Conservation (phyloP, 2,797 vertebrate species). For the Cottoperca gobio region DNA sequence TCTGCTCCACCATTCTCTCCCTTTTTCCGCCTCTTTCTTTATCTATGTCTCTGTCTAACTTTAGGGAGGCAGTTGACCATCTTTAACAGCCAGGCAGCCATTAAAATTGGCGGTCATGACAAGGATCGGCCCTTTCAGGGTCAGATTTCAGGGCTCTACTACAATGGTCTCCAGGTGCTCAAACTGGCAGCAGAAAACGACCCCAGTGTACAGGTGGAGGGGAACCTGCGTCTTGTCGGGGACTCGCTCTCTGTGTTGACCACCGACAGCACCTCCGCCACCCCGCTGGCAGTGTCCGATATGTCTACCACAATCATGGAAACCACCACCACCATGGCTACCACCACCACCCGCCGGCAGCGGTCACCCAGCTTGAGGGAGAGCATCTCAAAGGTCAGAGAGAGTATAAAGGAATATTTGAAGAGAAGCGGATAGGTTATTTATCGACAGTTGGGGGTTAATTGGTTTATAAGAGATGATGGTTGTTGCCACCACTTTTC, state of each 20-base stretch:
- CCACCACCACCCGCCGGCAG: slow-evolving; percentile 94
- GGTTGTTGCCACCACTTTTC: not conserved
- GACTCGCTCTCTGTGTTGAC: slow-evolving; percentile 92
- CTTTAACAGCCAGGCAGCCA: slow-evolving; percentile 97
- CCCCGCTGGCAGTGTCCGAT: slow-evolving; percentile 90
- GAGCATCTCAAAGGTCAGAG: slow-evolving; percentile 91
- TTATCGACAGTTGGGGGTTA: slow-evolving; percentile 11
- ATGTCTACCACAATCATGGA: slow-evolving; percentile 99
- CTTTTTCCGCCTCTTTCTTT: slow-evolving; percentile 40
- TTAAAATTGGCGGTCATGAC: slow-evolving; percentile 95
- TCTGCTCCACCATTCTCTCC: slow-evolving; percentile 52
- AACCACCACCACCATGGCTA: slow-evolving; percentile 96
- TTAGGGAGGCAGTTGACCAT: slow-evolving; percentile 97
- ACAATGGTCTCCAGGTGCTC: slow-evolving; percentile 96
- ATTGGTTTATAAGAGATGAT: slow-evolving; percentile 19
- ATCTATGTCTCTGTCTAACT: slow-evolving; percentile 55
- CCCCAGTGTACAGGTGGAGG: slow-evolving; percentile 91
- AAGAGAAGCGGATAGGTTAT: slow-evolving; percentile 11
- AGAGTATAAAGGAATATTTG: slow-evolving; percentile 1
- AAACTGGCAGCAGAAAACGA: slow-evolving; percentile 95
- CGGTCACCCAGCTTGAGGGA: slow-evolving; percentile 94
- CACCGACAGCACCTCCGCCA: slow-evolving; percentile 91
- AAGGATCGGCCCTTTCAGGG: slow-evolving; percentile 95
- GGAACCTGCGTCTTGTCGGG: slow-evolving; percentile 93
- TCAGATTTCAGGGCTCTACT: slow-evolving; percentile 97